Evolutionary conservation across 2,888 invertebrate species (phyloP).

Genomic region (Andrena flavipes): DNA sequence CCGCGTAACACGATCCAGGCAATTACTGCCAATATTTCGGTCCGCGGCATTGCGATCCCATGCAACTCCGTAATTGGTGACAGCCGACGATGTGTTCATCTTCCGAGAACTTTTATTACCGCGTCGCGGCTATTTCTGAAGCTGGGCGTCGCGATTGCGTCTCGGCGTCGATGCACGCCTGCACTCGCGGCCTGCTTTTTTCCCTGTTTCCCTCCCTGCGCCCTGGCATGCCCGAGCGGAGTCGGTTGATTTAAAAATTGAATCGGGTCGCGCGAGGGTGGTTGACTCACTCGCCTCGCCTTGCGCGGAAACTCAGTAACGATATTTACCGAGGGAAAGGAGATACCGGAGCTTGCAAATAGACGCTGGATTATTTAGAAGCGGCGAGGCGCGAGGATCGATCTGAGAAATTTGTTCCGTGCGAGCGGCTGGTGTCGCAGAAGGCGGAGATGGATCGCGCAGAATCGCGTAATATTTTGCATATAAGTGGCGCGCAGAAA

Average conservation of each 20-base stretch:
- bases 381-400: no score
- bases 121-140: slow-evolving; percentile 57
- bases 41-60: slow-evolving; percentile 19
- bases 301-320: slow-evolving; percentile 43
- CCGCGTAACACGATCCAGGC: slow-evolving; percentile 52
- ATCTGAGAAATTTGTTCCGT: no score
- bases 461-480: not conserved
- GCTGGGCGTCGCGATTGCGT: slow-evolving; percentile 47
- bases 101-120: slow-evolving; percentile 60
- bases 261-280: slow-evolving; percentile 58
- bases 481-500: not conserved
- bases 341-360: no score
- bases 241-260: slow-evolving; percentile 65
- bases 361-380: no score
- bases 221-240: not conserved
- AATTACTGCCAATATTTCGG: slow-evolving; percentile 60
- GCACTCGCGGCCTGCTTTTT: slow-evolving; percentile 33
- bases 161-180: slow-evolving; percentile 40
- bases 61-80: slow-evolving; percentile 59
- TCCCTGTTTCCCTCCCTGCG: not conserved
- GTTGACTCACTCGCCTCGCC: slow-evolving; percentile 41
- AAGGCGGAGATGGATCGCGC: no score
- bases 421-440: no score
- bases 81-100: slow-evolving; percentile 48
- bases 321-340: no score